These are phyloP conservation scores for Pyrrhosoma nymphula DNA, from an alignment of 2,888 invertebrate genomes.

Conservation along the genomic window DNA sequence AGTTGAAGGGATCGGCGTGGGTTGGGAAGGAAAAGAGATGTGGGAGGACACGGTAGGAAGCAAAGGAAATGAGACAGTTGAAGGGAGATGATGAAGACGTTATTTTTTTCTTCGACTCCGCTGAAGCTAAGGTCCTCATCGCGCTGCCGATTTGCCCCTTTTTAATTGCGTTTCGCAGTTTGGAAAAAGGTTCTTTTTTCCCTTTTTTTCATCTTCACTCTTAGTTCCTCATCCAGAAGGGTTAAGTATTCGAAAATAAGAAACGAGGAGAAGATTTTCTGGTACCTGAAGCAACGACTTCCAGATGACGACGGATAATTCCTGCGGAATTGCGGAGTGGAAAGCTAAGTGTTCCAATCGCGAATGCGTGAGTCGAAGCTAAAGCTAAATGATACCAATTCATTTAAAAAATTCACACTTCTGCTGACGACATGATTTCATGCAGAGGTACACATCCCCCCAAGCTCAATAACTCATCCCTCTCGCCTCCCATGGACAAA, in stretches of 20 bases:
- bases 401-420: no score
- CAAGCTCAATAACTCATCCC: no score
- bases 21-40: not conserved
- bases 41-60: not conserved
- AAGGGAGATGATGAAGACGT: not conserved
- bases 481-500: no score
- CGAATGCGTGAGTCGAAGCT: no score
- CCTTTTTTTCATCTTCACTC: not conserved
- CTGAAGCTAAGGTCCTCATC: not conserved
- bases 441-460: no score
- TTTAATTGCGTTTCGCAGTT: conserved; percentile 10
- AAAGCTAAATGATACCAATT: no score
- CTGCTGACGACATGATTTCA: no score
- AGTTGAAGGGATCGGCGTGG: not conserved
- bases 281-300: not conserved
- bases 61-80: conserved; percentile 4
- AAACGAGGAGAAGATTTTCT: not conserved
- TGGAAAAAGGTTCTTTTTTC: not conserved
- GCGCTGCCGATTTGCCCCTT: not conserved
- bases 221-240: not conserved
- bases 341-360: no score
- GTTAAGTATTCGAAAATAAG: not conserved
- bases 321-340: no score
- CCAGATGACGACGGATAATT: no score
- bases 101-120: not conserved